Conservation (phyloP, 2,888 invertebrate species). For the Plebejus argus region DNA sequence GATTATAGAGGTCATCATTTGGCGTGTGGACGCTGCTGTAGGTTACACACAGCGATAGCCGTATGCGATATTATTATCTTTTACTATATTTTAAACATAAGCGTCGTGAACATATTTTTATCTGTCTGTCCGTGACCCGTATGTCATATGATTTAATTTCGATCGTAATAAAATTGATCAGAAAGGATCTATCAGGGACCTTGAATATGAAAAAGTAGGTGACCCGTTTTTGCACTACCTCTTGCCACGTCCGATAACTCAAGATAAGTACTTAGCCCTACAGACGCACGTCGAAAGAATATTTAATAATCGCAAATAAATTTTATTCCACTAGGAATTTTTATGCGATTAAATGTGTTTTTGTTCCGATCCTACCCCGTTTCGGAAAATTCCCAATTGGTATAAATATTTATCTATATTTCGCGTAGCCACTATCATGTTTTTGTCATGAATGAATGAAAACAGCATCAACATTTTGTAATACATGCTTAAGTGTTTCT, state of each 20-base stretch:
- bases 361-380: background rate
- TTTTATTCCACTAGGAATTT: background rate
- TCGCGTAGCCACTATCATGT: background rate
- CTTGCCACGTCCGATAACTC: slow-evolving; percentile 44
- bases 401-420: background rate
- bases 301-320: background rate
- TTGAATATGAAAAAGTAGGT: slow-evolving; percentile 74
- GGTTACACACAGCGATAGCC: background rate
- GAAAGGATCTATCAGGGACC: slow-evolving; percentile 66
- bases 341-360: slow-evolving; percentile 7
- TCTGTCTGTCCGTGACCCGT: slow-evolving; percentile 65
- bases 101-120: slow-evolving; percentile 52
- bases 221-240: slow-evolving; percentile 55
- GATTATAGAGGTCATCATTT: background rate
- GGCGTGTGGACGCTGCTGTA: background rate
- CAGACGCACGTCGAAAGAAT: slow-evolving; percentile 35
- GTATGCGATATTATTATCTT: slow-evolving; percentile 18
- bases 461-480: background rate
- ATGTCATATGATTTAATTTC: slow-evolving; percentile 57
- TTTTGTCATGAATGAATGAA: slow-evolving; percentile 13
- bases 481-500: background rate
- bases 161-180: slow-evolving; percentile 55
- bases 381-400: background rate
- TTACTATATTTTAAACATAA: slow-evolving; percentile 21
- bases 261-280: slow-evolving; percentile 48